phyloP scores from a whole-genome alignment of 2,797 vertebrate genomes.

The Diplodus sargus region DNA sequence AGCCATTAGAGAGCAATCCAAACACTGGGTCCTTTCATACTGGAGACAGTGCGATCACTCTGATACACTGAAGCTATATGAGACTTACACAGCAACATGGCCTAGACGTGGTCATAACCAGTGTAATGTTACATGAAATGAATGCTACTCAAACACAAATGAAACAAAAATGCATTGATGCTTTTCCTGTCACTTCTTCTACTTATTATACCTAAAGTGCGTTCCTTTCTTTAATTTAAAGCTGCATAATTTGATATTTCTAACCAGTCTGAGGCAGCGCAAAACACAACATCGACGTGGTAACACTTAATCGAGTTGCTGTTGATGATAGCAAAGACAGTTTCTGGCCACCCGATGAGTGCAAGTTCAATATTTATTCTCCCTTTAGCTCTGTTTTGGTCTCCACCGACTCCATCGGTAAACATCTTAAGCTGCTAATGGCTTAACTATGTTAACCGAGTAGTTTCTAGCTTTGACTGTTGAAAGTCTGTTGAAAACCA shows the following conservation, averaged over 20 bases:
- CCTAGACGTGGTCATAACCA: neutral
- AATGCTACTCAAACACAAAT: neutral
- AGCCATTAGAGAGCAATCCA: conserved; percentile 51
- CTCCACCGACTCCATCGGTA: neutral
- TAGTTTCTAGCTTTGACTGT: neutral
- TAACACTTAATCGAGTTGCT: neutral
- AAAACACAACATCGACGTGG: neutral
- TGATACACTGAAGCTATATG: conserved; percentile 6
- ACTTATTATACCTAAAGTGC: neutral
- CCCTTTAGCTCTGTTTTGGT: neutral
- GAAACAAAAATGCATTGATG: neutral
- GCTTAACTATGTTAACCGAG: neutral
- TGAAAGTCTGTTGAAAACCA: neutral
- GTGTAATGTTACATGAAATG: neutral
- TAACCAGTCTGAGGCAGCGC: neutral
- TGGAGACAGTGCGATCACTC: conserved; percentile 12
- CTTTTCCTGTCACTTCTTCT: neutral
- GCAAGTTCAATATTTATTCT: neutral
- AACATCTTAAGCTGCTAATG: neutral
- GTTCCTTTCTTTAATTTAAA: conserved; percentile 7
- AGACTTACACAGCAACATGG: neutral
- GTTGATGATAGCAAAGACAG: neutral
- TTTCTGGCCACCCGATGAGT: no score
- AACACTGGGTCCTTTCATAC: conserved; percentile 50
- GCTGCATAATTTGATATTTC: neutral